Base-by-base conservation (phyloP, 2,797 vertebrate genomes). In the Odontamblyopus rebecca region DNA sequence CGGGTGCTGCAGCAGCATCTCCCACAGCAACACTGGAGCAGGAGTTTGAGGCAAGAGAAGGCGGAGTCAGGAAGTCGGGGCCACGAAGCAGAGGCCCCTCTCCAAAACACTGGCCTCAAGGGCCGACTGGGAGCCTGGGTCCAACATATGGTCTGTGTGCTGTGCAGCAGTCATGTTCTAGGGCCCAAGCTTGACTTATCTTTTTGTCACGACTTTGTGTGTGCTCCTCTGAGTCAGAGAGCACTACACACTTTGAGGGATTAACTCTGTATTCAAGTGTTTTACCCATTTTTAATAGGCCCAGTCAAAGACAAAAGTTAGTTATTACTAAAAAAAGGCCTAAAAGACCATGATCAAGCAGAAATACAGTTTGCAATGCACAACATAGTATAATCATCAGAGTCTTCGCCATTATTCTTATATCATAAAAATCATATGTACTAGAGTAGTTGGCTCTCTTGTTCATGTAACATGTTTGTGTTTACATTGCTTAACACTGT, bases 1-100 rank as follows among this genome's bases (percentile, higher is more conserved):
- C 94, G 87, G 91, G 91, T 86, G 91, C 93, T 92, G 93, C 94
- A 90, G 94, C 93, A 93, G 93, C 87, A 91, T 95, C 91, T 94
- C 94, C 94, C 93, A 94, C 93, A 87, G 94, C 93, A 95, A 95
- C 94, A 93, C 93, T 93, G 92, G 92, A 93, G 87, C 89, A 91
- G 92, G 91, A 91, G 91, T 89, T 88, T 70, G 85, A 88, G 88
- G 83, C 87, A 88, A 85, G 88, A 88, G 82, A 85, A 89, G 86
- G 86, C 83, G 88, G 91, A 93, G 93, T 91, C 92, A 93, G 93
- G 91, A 94, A 95, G 94, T 94, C 92, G 93, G 91, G 93, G 92
- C 92, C 88, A 84, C 90, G 89, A 90, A 88, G 85, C 89, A 74
- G 91, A 91, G 92, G 89, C 90, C 91, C 91, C 88, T 89, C 89